Evolutionary conservation across 2,113 vertebrate genomes (phyloP).

Genomic region (Rallus limicola): DNA sequence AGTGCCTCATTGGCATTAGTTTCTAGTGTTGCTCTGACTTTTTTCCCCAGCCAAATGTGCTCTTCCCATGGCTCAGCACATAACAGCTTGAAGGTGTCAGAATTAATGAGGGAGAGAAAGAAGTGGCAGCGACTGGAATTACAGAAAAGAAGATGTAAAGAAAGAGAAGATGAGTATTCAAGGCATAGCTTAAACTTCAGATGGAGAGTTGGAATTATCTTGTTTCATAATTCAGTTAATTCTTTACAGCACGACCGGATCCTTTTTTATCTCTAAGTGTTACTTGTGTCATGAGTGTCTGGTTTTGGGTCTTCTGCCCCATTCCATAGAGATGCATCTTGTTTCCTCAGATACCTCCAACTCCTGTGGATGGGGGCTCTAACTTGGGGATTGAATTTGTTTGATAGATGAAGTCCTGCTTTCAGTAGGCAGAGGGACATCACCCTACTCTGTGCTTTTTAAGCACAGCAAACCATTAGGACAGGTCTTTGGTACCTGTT

Average conservation of each 20-base stretch:
- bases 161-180: background rate
- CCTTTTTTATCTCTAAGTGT: background rate
- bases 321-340: background rate
- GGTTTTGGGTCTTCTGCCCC: background rate
- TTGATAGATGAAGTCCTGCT: background rate
- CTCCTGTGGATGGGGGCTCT: background rate
- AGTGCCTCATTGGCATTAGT: background rate
- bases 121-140: background rate
- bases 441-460: rapidly evolving
- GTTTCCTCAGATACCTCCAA: background rate
- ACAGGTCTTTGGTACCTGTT: background rate
- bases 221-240: background rate
- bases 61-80: background rate
- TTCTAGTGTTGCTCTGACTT: background rate
- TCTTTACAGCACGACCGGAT: background rate
- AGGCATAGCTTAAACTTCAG: background rate
- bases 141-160: background rate
- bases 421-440: background rate
- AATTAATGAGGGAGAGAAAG: background rate
- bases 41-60: background rate
- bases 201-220: background rate
- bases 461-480: background rate
- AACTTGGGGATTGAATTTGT: background rate
- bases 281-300: background rate
- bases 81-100: background rate